These are phyloP conservation scores for Chaetodon auriga DNA, from an alignment of 2,113 vertebrate species.

Conservation along the genomic window DNA sequence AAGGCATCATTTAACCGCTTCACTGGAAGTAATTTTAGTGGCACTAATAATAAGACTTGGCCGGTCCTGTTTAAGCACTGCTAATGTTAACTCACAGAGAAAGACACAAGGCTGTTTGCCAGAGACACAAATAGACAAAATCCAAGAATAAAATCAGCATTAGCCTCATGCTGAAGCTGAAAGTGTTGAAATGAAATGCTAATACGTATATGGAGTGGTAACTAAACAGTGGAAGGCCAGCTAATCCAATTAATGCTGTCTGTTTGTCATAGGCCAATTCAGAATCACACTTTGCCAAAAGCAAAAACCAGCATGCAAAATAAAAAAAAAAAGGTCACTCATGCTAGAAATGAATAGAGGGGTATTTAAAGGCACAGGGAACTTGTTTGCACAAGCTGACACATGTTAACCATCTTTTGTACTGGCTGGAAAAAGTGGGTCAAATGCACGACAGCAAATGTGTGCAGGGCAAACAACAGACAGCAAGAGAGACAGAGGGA, in stretches of 20 bases:
- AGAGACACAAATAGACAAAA: conserved; percentile 52
- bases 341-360: conserved; percentile 43
- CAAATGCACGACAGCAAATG: conserved; percentile 56
- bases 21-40: conserved; percentile 32
- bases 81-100: conserved; percentile 53
- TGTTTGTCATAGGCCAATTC: conserved; percentile 28
- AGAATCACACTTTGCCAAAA: conserved; percentile 40
- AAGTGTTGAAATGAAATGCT: conserved; percentile 26
- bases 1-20: background rate
- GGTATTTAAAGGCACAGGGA: conserved; percentile 63
- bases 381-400: conserved; percentile 75
- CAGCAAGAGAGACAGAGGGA: conserved; percentile 41
- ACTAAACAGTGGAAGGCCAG: conserved; percentile 16
- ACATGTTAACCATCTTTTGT: conserved; percentile 76
- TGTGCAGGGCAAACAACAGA: conserved; percentile 55
- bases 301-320: conserved; percentile 15
- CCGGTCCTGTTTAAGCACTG: conserved; percentile 33
- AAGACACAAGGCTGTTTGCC: conserved; percentile 45
- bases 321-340: conserved; percentile 37
- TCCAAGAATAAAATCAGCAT: conserved; percentile 43
- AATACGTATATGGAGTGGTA: conserved; percentile 9
- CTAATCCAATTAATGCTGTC: conserved; percentile 28
- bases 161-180: conserved; percentile 15
- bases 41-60: conserved; percentile 60
- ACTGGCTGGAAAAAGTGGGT: conserved; percentile 75